Percentiles rank a stretch among this genome's conserved stretches.
phyloP scores from a whole-genome alignment of 1,140 invertebrate species.

The Pentalonia nigronervosa region DNA sequence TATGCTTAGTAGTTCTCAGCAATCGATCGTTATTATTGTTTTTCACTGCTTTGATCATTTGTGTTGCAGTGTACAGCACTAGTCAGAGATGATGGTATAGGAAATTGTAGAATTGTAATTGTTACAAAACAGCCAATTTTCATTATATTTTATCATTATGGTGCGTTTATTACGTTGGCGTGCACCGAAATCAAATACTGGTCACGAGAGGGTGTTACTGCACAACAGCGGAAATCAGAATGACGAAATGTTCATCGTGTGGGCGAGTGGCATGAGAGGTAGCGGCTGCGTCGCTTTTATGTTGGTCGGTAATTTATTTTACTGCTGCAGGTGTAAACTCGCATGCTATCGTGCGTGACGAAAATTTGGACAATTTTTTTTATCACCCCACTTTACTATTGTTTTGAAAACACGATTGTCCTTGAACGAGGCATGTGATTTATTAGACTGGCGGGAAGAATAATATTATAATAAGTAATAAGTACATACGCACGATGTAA shows the following conservation, averaged over 20 bases:
- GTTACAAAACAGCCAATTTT: neutral
- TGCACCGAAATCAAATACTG: neutral
- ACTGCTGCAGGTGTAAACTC: neutral
- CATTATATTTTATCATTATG: neutral
- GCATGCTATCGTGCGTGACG: neutral
- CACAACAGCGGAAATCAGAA: neutral
- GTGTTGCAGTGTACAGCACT: too few relatives aligned
- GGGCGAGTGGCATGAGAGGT: neutral
- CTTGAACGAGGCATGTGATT: neutral
- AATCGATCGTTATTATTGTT: neutral
- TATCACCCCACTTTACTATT: neutral
- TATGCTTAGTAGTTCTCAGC: neutral
- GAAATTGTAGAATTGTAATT: neutral
- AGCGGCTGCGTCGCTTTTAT: neutral
- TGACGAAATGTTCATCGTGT: neutral
- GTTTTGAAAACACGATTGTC: neutral
- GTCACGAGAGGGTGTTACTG: neutral
- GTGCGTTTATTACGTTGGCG: neutral
- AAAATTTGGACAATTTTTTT: neutral
- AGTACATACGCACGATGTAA: neutral
- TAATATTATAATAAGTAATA: slow-evolving; percentile 20
- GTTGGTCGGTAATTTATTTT: neutral
- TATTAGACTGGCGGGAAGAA: neutral
- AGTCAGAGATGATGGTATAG: neutral
- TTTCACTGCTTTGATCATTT: neutral